These are phyloP conservation scores for Ammospiza caudacuta DNA, from an alignment of 2,113 vertebrate species.

Conservation along the genomic window DNA sequence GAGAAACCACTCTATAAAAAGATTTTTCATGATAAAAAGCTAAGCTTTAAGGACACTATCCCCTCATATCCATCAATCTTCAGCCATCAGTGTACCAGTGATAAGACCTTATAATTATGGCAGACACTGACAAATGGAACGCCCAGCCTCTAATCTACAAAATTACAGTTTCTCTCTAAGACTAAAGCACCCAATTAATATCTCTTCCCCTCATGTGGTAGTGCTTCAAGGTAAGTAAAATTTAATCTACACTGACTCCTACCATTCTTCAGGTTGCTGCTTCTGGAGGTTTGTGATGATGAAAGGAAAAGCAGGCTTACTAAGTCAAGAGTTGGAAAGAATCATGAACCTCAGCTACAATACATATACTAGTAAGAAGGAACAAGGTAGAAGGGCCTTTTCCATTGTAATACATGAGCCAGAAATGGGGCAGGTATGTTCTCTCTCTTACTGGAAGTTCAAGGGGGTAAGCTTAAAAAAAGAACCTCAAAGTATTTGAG, in stretches of 20 bases:
- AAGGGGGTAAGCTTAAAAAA: background rate
- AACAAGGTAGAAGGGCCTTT: background rate
- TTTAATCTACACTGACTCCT: background rate
- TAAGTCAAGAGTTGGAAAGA: constrained; percentile 2
- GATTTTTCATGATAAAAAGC: background rate
- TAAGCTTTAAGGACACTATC: background rate
- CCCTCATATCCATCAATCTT: background rate
- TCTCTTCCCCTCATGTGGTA: background rate
- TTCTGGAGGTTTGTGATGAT: background rate
- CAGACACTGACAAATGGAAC: background rate
- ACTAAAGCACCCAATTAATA: background rate
- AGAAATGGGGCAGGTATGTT: background rate
- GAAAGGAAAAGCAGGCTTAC: background rate
- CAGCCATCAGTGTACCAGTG: background rate
- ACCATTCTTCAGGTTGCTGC: background rate
- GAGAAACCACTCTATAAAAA: background rate
- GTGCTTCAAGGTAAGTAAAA: background rate
- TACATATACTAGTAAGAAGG: background rate
- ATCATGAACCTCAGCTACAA: background rate
- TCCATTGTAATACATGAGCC: background rate
- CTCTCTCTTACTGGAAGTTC: background rate
- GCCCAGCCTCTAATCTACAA: background rate
- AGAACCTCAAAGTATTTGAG: background rate
- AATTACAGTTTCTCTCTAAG: constrained; percentile 10
- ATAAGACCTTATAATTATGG: background rate